Evolutionary conservation across 2,888 invertebrate genomes (phyloP), one percentile per base, ranked within the genome.

Genomic region (Agrypnus murinus): DNA sequence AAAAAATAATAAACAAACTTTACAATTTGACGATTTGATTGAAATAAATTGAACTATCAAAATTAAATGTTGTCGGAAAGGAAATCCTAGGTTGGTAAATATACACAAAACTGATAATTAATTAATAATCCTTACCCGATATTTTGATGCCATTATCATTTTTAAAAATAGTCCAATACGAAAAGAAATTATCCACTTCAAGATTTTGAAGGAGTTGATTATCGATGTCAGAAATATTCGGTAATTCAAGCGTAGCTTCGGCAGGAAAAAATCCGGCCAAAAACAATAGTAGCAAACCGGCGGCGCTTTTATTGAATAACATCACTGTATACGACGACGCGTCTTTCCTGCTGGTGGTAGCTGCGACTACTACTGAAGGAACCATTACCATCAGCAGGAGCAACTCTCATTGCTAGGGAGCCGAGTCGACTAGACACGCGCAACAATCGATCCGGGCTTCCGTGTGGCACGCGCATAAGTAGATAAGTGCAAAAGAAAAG

Each of bases 131-230:
- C 80, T 78, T 78, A 86, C 87, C 86, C 83, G 87, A 86, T 79
- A 84, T 84, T 80, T 82, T 82, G 66, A 86, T 83, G 69, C 50
- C 83, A 74, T 86, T 86, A 73, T 86, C 86, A 75, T 88, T 86
- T 80, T 87, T 87, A 83, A 88, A 88, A 68, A 87, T 87, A 72
- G 87, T 82, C 87, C 87, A 88, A 59, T 87, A 81, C 10, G 87
- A 86, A 81, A 88, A 88, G 82, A 88, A 88, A 74, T 85, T 84
- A 80, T 88, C 87, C 72, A 88, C 87, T 65, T 84, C 85, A 25
- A 86, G 83, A 65, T 86, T 86, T 66, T 86, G 87, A 19, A 87
- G 86, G 71, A 87, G 83, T 73, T 87, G 86, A 15, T 86, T 86
- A 77, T 86, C 86, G 77, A 88, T 87, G 69, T 85, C 86, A 58